Evolutionary conservation across 2,888 invertebrate species (phyloP), one percentile per base, ranked within the genome.

Genomic region (Pollenia angustigena): DNA sequence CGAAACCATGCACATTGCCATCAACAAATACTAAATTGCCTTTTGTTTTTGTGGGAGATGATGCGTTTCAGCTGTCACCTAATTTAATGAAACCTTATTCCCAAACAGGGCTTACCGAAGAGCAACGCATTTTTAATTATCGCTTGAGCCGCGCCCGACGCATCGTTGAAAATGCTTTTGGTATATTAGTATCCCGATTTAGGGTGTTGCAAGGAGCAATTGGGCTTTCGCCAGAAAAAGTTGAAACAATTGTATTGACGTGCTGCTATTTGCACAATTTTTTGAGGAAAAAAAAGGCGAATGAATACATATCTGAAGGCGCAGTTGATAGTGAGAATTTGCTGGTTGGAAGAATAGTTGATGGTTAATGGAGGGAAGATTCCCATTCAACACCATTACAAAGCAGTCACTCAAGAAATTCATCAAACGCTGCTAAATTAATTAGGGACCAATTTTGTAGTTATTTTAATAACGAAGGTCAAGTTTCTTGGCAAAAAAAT

Each of bases 161-260:
- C n/a, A 62, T 62, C 8, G 62, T 16, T 1, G 18, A 18, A 18
- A 18, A 18, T 18, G 18, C 18, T 18, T 18, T 18, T 18, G 18
- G 18, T 1, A 85, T 86, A 44, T 76, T 88, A 32, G 87, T 88
- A 71, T 85, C 62, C 11, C 32, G 62, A 18, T 91, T 91, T 88
- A 56, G 89, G 72, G 85, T 91, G 75, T 88, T 91, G 32, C 88
- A 89, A 68, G 87, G 85, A 79, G 76, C 84, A 71, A 89, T 18
- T 18, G 18, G 18, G 18, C 18, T 18, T 18, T 18, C 18, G 18
- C 18, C 18, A 18, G 18, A 18, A 18, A 18, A 18, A 18, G 18
- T 18, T 18, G 18, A 18, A 18, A 18, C 18, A 18, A 18, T 18
- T 18, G 18, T 18, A 90, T 50, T 75, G 14, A 87, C 88, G n/a